Evolutionary conservation across 2,888 invertebrate genomes (phyloP).

Genomic region (Atherix ibis): DNA sequence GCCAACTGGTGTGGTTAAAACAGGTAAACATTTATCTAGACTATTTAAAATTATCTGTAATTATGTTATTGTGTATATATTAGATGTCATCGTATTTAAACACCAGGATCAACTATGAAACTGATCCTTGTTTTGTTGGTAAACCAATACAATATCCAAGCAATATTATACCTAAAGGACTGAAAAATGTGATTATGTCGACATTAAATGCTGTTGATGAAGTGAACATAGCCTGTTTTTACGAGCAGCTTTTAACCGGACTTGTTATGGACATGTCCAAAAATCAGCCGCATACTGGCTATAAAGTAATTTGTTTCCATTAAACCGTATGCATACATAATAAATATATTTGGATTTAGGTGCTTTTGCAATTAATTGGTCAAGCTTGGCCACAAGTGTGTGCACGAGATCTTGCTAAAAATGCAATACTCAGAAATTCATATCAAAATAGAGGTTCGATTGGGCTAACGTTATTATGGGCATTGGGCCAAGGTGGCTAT

Average conservation of each 20-base stretch:
- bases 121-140: constrained; percentile 24
- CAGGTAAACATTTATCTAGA: constrained; percentile 50
- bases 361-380: constrained; percentile 54
- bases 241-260: constrained; percentile 49
- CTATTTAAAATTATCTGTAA: constrained; percentile 16
- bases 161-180: constrained; percentile 18
- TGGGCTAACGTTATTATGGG: constrained; percentile 59
- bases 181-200: constrained; percentile 18
- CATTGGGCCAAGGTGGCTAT: constrained; percentile 55
- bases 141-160: constrained; percentile 24
- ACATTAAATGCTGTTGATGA: constrained; percentile 43
- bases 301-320: constrained; percentile 34
- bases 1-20: constrained; percentile 55
- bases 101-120: constrained; percentile 20
- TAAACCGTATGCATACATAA: neutral
- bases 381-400: constrained; percentile 48
- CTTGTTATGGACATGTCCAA: constrained; percentile 59
- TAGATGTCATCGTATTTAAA: constrained; percentile 24
- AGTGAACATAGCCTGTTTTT: constrained; percentile 49
- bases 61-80: too few relatives aligned
- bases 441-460: constrained; percentile 62
- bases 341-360: constrained; percentile 15
- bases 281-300: constrained; percentile 40
- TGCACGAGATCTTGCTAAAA: constrained; percentile 43
- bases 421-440: constrained; percentile 47